phyloP scores from a whole-genome alignment of 2,888 invertebrate species.

The Rotaria macrura region DNA sequence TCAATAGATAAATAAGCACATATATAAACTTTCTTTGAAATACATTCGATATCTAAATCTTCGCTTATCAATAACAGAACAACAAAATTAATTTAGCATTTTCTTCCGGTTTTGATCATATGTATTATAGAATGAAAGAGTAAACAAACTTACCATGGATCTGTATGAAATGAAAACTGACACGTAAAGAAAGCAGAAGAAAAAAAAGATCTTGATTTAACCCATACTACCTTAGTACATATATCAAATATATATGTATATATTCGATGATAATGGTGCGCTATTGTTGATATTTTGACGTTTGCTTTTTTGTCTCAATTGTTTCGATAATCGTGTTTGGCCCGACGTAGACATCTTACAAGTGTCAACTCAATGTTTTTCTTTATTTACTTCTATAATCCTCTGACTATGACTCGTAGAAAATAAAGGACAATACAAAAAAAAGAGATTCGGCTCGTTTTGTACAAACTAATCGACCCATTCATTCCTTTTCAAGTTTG shows the following conservation, averaged over 20 bases:
- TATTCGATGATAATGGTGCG: not conserved
- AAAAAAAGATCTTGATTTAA: not conserved
- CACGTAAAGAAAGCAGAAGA: not conserved
- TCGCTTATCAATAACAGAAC: not conserved
- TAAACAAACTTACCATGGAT: not conserved
- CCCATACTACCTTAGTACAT: too few relatives aligned
- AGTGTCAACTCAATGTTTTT: not conserved
- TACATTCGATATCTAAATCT: not conserved
- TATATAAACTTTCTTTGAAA: not conserved
- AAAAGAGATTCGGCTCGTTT: not conserved
- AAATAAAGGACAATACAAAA: not conserved
- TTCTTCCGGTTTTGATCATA: not conserved
- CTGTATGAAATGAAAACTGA: not conserved
- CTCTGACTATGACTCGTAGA: not conserved
- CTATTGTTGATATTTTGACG: slow-evolving; percentile 2
- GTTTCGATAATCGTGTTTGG: not conserved
- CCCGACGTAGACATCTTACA: not conserved
- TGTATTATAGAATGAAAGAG: not conserved
- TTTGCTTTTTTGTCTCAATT: not conserved
- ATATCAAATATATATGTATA: not conserved
- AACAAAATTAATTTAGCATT: not conserved
- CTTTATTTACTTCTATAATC: not conserved
- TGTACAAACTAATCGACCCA: not conserved
- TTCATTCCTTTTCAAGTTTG: not conserved
- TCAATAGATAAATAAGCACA: not conserved